Base-by-base conservation (phyloP, 2,888 invertebrate species). In the Melikaiella ostensackeni region DNA sequence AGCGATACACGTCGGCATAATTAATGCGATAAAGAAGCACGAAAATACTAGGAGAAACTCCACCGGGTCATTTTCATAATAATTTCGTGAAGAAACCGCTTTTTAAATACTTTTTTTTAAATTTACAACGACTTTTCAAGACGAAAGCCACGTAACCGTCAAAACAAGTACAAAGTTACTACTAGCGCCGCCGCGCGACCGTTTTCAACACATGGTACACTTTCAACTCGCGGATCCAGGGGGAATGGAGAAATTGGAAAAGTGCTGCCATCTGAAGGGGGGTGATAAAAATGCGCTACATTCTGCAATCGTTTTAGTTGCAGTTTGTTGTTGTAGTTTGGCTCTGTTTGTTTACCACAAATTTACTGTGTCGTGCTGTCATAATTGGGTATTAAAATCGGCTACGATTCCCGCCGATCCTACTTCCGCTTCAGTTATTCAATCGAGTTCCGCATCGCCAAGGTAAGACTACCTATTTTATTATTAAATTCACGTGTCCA, bases 201-300 rank as follows among this genome's bases (percentile, higher is more conserved):
- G n/a, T n/a, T n/a, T n/a, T n/a, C n/a, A n/a, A n/a, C n/a, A n/a
- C n/a, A n/a, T n/a, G n/a, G n/a, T n/a, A n/a, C n/a, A n/a, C n/a
- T n/a, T n/a, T n/a, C n/a, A n/a, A n/a, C n/a, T n/a, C n/a, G n/a
- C n/a, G n/a, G n/a, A n/a, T n/a, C n/a, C n/a, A n/a, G n/a, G n/a
- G n/a, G n/a, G 6, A 4, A 16, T 42, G 42, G 5, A 16, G 16
- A 19, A 55, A 24, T 57, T 6, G 21, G 21, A 57, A 24, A 24
- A 57, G 57, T 57, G 57, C 57, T 57, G 57, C 57, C 57, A 57
- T 57, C 57, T 57, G 21, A 57, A 13, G 57, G 24, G 13, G 57
- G 57, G 57, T 57, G 24, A 11, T 24, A 13, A 4, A 57, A 57
- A 57, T 24, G 21, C 1, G 24, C 57, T 16, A 21, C 5, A 24